phyloP scores from a whole-genome alignment of 2,888 invertebrate species.

The Drosophila meridiana region DNA sequence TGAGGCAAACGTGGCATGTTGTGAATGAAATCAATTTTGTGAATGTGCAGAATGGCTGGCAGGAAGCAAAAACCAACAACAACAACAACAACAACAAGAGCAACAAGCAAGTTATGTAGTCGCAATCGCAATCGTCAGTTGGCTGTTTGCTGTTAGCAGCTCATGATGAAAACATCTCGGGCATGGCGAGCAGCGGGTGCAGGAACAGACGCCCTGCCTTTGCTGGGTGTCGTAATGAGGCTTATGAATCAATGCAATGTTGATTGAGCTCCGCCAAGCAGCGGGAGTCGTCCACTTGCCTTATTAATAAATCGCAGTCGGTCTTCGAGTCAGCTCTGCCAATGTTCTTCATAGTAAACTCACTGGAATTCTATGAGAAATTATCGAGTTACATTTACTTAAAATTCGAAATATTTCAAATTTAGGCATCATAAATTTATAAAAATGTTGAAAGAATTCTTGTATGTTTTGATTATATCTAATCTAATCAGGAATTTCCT shows the following conservation, averaged over 20 bases:
- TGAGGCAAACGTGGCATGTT: conserved; percentile 81
- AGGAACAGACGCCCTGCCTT: conserved; percentile 37
- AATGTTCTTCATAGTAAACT: conserved; percentile 11
- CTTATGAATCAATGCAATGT: conserved; percentile 77
- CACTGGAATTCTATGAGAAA: neutral
- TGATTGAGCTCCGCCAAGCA: conserved; percentile 59
- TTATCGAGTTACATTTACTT: neutral
- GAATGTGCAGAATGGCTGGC: conserved; percentile 73
- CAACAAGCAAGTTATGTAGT: conserved; percentile 28
- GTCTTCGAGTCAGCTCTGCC: neutral
- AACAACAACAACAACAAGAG: neutral
- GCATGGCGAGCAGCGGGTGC: conserved; percentile 40
- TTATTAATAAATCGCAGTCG: conserved; percentile 44
- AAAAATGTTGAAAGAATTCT: neutral
- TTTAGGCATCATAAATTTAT: neutral
- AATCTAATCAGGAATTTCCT: neutral
- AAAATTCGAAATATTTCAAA: neutral
- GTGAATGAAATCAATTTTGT: conserved; percentile 81
- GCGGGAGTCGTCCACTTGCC: conserved; percentile 14
- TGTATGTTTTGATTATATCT: neutral
- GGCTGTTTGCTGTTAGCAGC: conserved; percentile 16
- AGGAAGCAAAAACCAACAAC: conserved; percentile 1
- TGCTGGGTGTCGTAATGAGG: conserved; percentile 71
- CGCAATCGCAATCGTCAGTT: conserved; percentile 17
- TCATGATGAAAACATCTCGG: conserved; percentile 60